phyloP scores from a whole-genome alignment of 2,113 vertebrate genomes.

The Tricholaema leucomelas region DNA sequence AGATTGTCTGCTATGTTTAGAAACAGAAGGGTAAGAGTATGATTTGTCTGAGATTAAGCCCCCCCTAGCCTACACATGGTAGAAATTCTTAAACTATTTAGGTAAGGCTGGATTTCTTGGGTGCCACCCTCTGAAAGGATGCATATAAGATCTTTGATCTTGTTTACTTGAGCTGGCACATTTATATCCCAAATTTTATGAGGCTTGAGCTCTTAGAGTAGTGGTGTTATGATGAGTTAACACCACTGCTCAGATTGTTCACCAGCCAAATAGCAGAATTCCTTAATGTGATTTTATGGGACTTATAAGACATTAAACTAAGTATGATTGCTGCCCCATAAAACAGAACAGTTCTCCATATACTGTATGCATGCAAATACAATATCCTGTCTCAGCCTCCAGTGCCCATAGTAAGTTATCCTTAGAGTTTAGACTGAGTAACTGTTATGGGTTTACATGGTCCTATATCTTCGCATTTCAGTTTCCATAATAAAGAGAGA shows the following conservation, averaged over 20 bases:
- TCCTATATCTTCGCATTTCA: constrained; percentile 63
- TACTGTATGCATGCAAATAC: constrained; percentile 74
- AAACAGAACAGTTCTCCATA: constrained; percentile 73
- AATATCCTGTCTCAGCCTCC: constrained; percentile 64
- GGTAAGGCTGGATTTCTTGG: neutral
- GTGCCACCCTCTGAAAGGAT: neutral
- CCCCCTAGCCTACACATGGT: neutral
- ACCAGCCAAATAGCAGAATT: constrained; percentile 77
- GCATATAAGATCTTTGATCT: constrained; percentile 53
- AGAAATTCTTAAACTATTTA: constrained; percentile 5
- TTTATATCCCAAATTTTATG: constrained; percentile 75
- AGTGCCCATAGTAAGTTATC: constrained; percentile 68
- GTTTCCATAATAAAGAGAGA: constrained; percentile 28
- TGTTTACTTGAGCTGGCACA: constrained; percentile 70
- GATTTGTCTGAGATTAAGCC: neutral
- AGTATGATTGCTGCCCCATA: constrained; percentile 76
- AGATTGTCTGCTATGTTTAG: neutral
- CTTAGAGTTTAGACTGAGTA: constrained; percentile 68
- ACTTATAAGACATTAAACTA: constrained; percentile 80
- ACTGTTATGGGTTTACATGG: constrained; percentile 65
- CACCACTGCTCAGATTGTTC: constrained; percentile 73
- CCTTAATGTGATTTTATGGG: constrained; percentile 75
- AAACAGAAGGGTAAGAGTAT: neutral
- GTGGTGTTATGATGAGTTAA: constrained; percentile 77
- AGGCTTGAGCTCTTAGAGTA: constrained; percentile 70